These are phyloP conservation scores for Portunus trituberculatus DNA, from an alignment of 1,140 invertebrate species.

Conservation along the genomic window DNA sequence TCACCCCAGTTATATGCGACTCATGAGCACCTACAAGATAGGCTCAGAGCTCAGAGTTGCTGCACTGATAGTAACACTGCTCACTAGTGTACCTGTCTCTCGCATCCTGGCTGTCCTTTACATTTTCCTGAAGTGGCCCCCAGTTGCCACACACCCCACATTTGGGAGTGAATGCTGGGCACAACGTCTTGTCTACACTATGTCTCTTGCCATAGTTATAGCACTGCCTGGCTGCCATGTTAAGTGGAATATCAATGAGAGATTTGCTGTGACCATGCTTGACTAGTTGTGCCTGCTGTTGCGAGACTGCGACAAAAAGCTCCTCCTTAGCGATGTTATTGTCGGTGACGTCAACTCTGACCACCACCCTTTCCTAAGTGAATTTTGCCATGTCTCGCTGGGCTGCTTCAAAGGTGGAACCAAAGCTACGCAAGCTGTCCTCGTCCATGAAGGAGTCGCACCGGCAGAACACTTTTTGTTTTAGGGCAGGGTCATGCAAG, in stretches of 20 bases:
- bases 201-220: not conserved
- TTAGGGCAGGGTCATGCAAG: not conserved
- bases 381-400: not conserved
- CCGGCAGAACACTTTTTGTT: not conserved
- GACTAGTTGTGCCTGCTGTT: not conserved
- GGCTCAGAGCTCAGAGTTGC: not conserved
- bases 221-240: not conserved
- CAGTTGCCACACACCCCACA: not conserved
- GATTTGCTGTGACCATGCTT: not conserved
- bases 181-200: not conserved
- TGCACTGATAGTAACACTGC: not conserved
- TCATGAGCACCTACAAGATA: not conserved
- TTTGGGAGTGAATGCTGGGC: not conserved
- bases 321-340: too few relatives aligned
- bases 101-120: not conserved
- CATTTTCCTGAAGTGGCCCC: not conserved
- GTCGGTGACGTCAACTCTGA: not conserved
- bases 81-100: not conserved
- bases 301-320: too few relatives aligned
- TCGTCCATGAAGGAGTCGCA: too few relatives aligned
- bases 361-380: not conserved
- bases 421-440: too few relatives aligned
- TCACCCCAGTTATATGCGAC: not conserved
- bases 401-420: not conserved
- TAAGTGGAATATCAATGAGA: not conserved